Base-by-base conservation (phyloP, 1,140 invertebrate genomes). In the Aporrectodea caliginosa region DNA sequence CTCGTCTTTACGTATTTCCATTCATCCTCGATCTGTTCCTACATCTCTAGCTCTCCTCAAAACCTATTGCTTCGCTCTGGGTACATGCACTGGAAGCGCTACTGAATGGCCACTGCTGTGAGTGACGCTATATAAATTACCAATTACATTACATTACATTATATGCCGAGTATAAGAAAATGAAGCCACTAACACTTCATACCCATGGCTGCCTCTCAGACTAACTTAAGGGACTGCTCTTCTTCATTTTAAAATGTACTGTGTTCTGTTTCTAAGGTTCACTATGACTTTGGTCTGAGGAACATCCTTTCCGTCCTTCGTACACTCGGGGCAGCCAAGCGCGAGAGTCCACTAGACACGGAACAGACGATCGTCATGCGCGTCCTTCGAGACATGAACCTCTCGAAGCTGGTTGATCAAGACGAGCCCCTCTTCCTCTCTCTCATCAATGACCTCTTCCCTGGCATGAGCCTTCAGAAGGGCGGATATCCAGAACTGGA, bases 361-460 rank as follows among this genome's bases (percentile, higher is more conserved):
- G 97, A 98, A 88, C 94, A 93, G 84, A 97, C 95, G 0, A 98
- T 97, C 82, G 96, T 98, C 0, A 98, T 98, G 96, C 89, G 96
- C 84, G 97, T 98, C 14, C 88, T 98, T 14, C 90, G 96, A 83
- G 96, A 98, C 86, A 98, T 98, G 97, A 98, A 98, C 90, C 90
- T 98, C 27, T 98, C 96, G 0, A 98, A 98, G 89, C 89, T 98
- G 27, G 85, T 95, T 16, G 96, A 98, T 85, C 96, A 98, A 89
- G 96, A 98, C 86, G 97, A 98, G 85, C 96, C 97, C 0, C 89
- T 98, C 0, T 98, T 98, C 84, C 94, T 97, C 87, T 98, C 96
- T 0, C 88, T 98, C 16, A 96, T 98, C 22, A 93, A 95, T 58
- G 97, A 98, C 90, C 89, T 98, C 77, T 98, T 98, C 88, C 97